Percentiles rank a stretch among this genome's conserved stretches.
These are phyloP conservation scores for Sebastiscus tertius DNA, from an alignment of 2,797 vertebrate species.

Conservation along the genomic window DNA sequence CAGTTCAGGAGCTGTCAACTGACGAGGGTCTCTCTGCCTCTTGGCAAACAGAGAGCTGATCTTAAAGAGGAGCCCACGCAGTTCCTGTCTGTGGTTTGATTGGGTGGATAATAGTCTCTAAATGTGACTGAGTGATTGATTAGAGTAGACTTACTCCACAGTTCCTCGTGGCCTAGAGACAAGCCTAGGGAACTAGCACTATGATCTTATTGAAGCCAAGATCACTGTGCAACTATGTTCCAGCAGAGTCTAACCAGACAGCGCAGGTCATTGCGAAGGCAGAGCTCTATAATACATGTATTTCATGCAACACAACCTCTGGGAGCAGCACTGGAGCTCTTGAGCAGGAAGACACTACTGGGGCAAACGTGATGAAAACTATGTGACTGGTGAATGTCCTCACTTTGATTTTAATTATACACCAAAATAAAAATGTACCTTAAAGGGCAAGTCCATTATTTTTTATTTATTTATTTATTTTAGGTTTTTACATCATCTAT, in stretches of 20 bases:
- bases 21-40: constrained; percentile 10
- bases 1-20: constrained; percentile 33
- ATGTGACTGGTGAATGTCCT: neutral
- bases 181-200: neutral
- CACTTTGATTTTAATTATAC: neutral
- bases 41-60: constrained; percentile 32
- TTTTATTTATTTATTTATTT: too few relatives aligned
- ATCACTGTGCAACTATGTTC: neutral
- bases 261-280: neutral
- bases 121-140: neutral
- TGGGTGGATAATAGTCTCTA: neutral
- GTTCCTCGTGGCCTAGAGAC: neutral
- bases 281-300: constrained; percentile 1
- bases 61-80: constrained; percentile 20
- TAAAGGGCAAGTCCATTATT: neutral
- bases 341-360: neutral
- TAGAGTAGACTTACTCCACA: neutral
- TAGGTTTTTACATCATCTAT: too few relatives aligned
- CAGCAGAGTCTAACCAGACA: neutral
- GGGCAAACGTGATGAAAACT: neutral
- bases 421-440: neutral
- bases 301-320: neutral
- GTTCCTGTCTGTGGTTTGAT: neutral
- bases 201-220: neutral
- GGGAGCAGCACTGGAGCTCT: neutral